Conservation (phyloP, 1,140 invertebrate species). For the Hycleus cichorii region DNA sequence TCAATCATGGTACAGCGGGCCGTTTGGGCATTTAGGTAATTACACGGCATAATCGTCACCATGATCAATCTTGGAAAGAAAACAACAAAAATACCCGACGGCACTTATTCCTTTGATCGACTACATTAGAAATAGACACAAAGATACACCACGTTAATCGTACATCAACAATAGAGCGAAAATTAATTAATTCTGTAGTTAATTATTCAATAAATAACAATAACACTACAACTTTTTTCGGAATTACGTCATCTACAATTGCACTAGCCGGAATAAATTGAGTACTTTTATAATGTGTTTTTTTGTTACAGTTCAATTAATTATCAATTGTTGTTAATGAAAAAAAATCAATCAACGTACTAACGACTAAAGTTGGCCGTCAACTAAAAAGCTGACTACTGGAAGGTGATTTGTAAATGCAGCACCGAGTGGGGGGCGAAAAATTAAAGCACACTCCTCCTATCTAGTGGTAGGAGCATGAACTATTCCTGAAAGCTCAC, state of each 20-base stretch:
- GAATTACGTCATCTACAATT: too few relatives aligned
- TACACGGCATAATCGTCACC: constrained; percentile 52
- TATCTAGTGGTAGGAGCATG: constrained; percentile 16
- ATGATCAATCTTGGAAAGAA: constrained; percentile 26
- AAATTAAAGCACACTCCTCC: not conserved
- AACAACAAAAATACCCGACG: constrained; percentile 20
- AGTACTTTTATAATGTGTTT: too few relatives aligned
- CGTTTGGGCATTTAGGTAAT: constrained; percentile 43
- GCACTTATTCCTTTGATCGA: not conserved
- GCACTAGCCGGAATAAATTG: too few relatives aligned
- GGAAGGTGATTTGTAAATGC: not conserved
- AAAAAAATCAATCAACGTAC: too few relatives aligned
- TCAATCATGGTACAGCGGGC: constrained; percentile 48
- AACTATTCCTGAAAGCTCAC: constrained; percentile 6
- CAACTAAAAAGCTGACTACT: not conserved
- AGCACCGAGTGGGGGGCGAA: not conserved
- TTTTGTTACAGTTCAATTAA: too few relatives aligned
- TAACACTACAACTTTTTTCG: too few relatives aligned
- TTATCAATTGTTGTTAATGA: too few relatives aligned
- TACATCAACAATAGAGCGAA: not conserved
- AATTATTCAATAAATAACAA: too few relatives aligned
- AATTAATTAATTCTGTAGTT: not conserved
- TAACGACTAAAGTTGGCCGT: too few relatives aligned
- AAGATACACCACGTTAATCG: not conserved
- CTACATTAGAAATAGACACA: not conserved